Evolutionary conservation across 2,113 vertebrate genomes (phyloP), one percentile per base, ranked within the genome.

Genomic region (Rhegmatorhina hoffmannsi): DNA sequence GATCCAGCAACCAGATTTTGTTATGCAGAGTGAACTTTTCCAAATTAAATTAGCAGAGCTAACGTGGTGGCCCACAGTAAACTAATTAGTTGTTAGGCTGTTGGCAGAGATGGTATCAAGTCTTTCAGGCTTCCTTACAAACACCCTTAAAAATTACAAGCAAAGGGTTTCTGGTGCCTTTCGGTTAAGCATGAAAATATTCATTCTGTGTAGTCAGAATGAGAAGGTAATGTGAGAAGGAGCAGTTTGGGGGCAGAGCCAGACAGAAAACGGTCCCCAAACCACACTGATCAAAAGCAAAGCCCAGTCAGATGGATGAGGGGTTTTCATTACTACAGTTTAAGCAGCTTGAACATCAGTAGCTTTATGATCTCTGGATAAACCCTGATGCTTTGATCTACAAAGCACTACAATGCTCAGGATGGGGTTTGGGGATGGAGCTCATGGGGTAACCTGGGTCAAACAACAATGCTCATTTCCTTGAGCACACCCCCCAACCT

Each of bases 21-120:
- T 90, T 86, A 96, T 87, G 77, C 59, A 64, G 66, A 60, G 60
- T 84, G 74, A 93, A 87, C 92, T 94, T 96, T 84, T 83, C 50
- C 76, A 89, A 94, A 86, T 88, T 91, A 84, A 94, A 95, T 88
- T 62, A 94, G 70, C 64, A 62, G 58, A 59, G 50, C 66, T 80
- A 81, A 90, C 40, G 7, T 67, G 50, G 67, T 58, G 25, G 84
- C 94, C 91, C 68, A 53, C 36, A 84, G 78, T 66, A 86, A 95
- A 56, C 36, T 77, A 94, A 89, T 95, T 90, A 63, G 59, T 87
- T 72, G 75, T 86, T 66, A 24, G 58, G 7, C 74, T 89, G 76
- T 62, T 82, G 94, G 73, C 93, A 91, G 81, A 93, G 80, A 83
- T 55, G 59, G 40, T 29, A 59, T 58, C 82, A 66, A 62, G 52